Base-by-base conservation (phyloP, 1,140 invertebrate species). In the Drosophila nebulosa region DNA sequence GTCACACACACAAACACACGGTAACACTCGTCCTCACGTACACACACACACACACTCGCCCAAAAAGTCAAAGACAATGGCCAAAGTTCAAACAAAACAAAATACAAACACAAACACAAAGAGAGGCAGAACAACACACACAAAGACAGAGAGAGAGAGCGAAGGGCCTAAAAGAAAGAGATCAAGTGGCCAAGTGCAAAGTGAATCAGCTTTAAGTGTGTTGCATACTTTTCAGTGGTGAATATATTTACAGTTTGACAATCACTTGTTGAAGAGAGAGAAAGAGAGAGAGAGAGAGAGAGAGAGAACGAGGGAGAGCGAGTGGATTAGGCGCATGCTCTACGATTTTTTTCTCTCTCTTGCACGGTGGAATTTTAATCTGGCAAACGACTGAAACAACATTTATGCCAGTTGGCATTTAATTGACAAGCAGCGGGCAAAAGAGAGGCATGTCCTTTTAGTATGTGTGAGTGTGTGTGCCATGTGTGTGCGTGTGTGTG, bases 331-430 rank as follows among this genome's bases (percentile, higher is more conserved):
- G 64, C 64, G 64, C 64, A 74, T 69, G 73, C 74, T 70, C 81
- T 10, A 18, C 32, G 6, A 24, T 35, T 18, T 39, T 6, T 7
- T 7, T 24, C 21, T 70, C 62, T 26, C 74, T 83, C 63, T 61
- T 46, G 35, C 35, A 46, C 18, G 30, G 52, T 18, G 67, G 78
- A 74, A 75, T 81, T 78, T 88, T 76, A 88, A 88, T 88, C 70
- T 78, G 70, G 60, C 77, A 79, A 61, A 26, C n/a, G 64, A 27
- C n/a, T 14, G 39, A 61, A 27, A 60, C 62, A 78, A 85, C 78
- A 75, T 86, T 86, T 81, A 71, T 88, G 83, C 79, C 71, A 88
- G 78, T 89, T 88, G 83, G 89, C 83, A 88, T 89, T 83, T 88
- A 83, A 88, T 88, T 88, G 83, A 88, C 83, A 88, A 79, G 75